Percentiles rank a stretch among this genome's conserved stretches.
phyloP scores from a whole-genome alignment of 2,113 vertebrate genomes.

The Hippopotamus amphibius region DNA sequence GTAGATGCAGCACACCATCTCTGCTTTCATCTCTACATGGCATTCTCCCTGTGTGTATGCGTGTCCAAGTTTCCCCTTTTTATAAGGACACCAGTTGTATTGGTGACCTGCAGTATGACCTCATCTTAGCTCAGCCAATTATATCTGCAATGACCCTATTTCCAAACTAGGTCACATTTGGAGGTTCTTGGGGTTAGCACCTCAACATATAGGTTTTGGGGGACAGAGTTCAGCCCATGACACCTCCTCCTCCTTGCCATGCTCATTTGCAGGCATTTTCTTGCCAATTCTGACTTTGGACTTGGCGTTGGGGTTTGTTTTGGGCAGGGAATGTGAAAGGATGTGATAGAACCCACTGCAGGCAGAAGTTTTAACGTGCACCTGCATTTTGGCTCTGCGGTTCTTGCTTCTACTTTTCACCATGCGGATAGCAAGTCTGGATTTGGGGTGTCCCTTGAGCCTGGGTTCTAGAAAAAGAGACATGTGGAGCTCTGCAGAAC shows the following conservation, averaged over 20 bases:
- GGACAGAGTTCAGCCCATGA: neutral
- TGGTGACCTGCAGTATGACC: too few relatives aligned
- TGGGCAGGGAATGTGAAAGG: neutral
- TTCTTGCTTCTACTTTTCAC: neutral
- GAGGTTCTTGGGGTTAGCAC: neutral
- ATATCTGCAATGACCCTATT: neutral
- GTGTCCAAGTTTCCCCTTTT: neutral
- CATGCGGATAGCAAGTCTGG: fast-evolving
- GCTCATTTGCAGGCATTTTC: neutral
- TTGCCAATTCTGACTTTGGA: too few relatives aligned
- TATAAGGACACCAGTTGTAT: neutral
- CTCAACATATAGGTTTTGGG: fast-evolving
- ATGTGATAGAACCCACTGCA: too few relatives aligned
- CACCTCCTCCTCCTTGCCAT: neutral
- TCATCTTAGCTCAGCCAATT: neutral
- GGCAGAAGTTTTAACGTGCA: neutral
- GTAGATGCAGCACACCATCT: neutral
- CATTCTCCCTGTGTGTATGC: neutral
- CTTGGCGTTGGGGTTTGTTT: neutral
- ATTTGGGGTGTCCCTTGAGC: neutral
- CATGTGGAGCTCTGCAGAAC: fast-evolving
- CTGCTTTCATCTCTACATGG: neutral
- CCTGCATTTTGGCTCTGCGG: fast-evolving
- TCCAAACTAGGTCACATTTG: neutral
- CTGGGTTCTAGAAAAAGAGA: neutral